phyloP scores from a whole-genome alignment of 2,113 vertebrate species.

The Pavo muticus region DNA sequence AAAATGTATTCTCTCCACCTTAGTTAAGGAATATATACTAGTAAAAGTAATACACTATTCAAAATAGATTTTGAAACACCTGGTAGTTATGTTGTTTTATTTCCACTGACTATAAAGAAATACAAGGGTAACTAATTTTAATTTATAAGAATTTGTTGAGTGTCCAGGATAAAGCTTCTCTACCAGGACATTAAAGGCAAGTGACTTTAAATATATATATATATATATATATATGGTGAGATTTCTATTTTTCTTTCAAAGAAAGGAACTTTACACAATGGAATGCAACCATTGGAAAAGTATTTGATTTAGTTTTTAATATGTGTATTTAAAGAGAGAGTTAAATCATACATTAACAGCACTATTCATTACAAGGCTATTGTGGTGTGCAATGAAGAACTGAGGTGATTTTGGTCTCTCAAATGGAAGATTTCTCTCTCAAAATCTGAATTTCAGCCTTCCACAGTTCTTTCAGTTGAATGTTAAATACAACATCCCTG shows the following conservation, averaged over 20 bases:
- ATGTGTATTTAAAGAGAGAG: neutral
- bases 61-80: neutral
- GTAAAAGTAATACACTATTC: neutral
- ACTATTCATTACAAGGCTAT: neutral
- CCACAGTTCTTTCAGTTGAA: neutral
- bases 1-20: neutral
- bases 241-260: neutral
- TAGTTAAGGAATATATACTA: neutral
- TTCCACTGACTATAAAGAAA: neutral
- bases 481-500: neutral
- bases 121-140: neutral
- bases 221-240: neutral
- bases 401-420: neutral
- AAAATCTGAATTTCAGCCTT: neutral
- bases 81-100: neutral
- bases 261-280: neutral
- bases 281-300: neutral
- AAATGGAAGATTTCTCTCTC: neutral
- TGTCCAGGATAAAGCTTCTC: neutral
- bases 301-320: neutral
- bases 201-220: no score
- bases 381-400: neutral
- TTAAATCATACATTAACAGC: neutral
- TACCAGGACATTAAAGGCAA: neutral
- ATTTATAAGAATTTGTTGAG: neutral